Evolutionary conservation across 2,797 vertebrate species (phyloP), one percentile per base, ranked within the genome.

Genomic region (Sebastes elongatus): DNA sequence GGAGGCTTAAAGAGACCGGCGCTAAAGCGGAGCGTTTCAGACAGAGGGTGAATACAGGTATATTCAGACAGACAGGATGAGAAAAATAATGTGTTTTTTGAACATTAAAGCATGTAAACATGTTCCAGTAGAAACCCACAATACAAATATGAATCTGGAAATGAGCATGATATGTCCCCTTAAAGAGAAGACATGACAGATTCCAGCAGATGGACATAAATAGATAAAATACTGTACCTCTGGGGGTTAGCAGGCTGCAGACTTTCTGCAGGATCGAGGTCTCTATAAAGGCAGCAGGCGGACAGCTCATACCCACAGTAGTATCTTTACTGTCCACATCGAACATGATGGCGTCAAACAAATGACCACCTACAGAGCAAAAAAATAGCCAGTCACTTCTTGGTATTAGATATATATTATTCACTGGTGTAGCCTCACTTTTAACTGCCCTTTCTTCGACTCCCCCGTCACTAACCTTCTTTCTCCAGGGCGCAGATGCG

Each of bases 261-360:
- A 99, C 97, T 78, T 97, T 97, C 81, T 97, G 95, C 70, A 99
- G 91, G 38, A 99, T 94, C 3, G 77, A 25, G 4, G 89, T 94
- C 86, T 99, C 97, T 79, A 99, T 96, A 74, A 99, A 99, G 10
- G 96, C 96, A 69, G 96, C 93, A 0, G 99, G 99, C 0, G 99
- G 99, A 82, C 99, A 99, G 89, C 97, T 99, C 96, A 99, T 98
- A 5, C 99, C 99, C 87, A 99, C 76, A 0, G 92, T 94, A 32
- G 94, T 90, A 77, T 99, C 98, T 90, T 99, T 99, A 74, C 97
- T 99, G 92, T 99, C 98, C 14, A 98, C 97, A 28, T 99, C 99
- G 4, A 99, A 99, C 95, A 99, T 99, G 84, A 99, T 62, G 63
- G 93, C 94, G 2, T 98, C 96, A 7, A 97, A 99, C 60, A 72